Evolutionary conservation across 2,113 vertebrate genomes (phyloP).

Genomic region (Cynopterus brachyotis): DNA sequence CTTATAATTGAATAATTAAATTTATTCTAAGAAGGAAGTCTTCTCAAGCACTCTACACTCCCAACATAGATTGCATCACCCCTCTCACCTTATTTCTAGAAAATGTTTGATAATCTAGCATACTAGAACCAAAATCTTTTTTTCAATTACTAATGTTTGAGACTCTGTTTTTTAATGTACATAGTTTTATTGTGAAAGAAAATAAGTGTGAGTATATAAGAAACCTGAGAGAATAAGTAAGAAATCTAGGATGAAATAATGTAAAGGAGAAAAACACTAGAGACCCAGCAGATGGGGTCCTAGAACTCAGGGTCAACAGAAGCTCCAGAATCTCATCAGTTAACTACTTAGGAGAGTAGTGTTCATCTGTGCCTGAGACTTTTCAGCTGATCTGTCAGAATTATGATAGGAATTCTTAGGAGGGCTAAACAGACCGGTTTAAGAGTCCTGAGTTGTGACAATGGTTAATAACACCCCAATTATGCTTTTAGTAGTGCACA

Average conservation of each 20-base stretch:
- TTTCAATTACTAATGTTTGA: background rate
- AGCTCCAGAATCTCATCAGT: background rate
- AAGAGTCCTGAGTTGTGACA: background rate
- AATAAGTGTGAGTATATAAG: background rate
- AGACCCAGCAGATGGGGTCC: rapidly evolving
- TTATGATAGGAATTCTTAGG: background rate
- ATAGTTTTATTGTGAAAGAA: background rate
- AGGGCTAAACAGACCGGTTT: background rate
- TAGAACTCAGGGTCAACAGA: background rate
- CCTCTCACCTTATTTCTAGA: background rate
- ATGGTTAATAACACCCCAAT: background rate
- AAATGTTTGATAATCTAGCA: background rate
- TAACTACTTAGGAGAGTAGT: background rate
- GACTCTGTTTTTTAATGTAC: background rate
- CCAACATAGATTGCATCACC: background rate
- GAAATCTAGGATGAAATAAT: background rate
- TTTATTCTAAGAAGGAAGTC: background rate
- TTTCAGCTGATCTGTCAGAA: background rate
- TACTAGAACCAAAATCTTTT: background rate
- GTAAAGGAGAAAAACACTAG: background rate
- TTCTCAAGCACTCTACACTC: background rate
- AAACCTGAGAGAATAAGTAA: background rate
- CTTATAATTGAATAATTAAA: background rate
- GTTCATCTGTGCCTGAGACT: background rate
- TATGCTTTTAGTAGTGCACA: background rate